Evolutionary conservation across 1,140 invertebrate species (phyloP), one percentile per base, ranked within the genome.

Genomic region (Drosophila orena): DNA sequence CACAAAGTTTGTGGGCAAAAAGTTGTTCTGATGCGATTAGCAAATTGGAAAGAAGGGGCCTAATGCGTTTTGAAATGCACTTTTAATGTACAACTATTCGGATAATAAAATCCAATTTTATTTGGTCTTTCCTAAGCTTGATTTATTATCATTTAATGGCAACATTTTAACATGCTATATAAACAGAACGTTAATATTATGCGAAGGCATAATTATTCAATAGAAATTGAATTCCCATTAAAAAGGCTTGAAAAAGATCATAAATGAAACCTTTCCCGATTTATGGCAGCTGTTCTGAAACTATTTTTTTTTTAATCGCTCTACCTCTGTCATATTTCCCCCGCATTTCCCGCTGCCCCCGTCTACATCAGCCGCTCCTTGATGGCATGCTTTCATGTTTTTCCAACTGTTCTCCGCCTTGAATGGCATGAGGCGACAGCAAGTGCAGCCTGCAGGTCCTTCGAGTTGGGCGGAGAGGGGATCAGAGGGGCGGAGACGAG

Each of bases 321-420:
- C 2, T 12, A 46, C 27, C 43, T 22, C 17, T 47, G 56, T n/a
- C 46, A 68, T 65, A 62, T 65, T 52, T 52, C 46, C 17, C 10
- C 15, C 14, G 2, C 1, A 34, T 17, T 30, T 46, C 44, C 27
- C 22, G 22, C 22, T 24, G 3, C 22, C 35, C 20, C 17, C n/a
- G 17, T 20, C 54, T 40, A 17, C 42, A 34, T 34, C 14, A 35
- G 22, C 27, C 34, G 35, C 22, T 62, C 40, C 34, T 47, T 56
- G 66, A 54, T 66, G 20, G 40, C 65, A 42, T 69, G 34, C 38
- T 69, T 69, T 69, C 65, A 69, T 70, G 66, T 40, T 68, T 70
- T 55, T 56, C 50, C 43, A 20, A 69, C 64, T 56, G 53, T 43
- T 69, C 44, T 46, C 15, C 30, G 20, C 42, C 38, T 50, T 73